These are phyloP conservation scores for Temnothorax unifasciatus DNA, from an alignment of 2,888 invertebrate species.

Conservation along the genomic window DNA sequence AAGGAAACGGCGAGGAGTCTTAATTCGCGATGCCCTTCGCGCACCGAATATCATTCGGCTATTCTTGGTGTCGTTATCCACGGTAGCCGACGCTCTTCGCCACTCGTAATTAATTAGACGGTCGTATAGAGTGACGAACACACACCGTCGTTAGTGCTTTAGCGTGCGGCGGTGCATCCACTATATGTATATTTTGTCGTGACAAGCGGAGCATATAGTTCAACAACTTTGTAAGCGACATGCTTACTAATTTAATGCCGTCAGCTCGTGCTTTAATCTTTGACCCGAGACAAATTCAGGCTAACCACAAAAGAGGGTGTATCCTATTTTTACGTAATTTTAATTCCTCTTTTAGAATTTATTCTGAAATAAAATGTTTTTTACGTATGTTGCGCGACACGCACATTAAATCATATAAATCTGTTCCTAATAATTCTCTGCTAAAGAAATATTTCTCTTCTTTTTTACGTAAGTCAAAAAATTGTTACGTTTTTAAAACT, in stretches of 20 bases:
- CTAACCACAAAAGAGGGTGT: neutral
- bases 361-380: neutral
- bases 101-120: slow-evolving; percentile 51
- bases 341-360: neutral
- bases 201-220: neutral
- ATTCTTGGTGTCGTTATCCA: slow-evolving; percentile 43
- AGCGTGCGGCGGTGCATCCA: neutral
- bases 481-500: neutral
- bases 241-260: slow-evolving; percentile 47
- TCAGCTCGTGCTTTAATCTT: slow-evolving; percentile 16
- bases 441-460: neutral
- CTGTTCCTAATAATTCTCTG: neutral
- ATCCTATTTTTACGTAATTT: neutral
- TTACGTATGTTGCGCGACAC: neutral
- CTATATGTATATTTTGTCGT: slow-evolving; percentile 8
- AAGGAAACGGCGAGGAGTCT: neutral
- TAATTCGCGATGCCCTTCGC: slow-evolving; percentile 13
- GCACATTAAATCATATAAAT: neutral
- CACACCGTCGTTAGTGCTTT: slow-evolving; percentile 19
- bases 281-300: slow-evolving; percentile 10
- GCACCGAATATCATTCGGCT: slow-evolving; percentile 26
- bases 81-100: slow-evolving; percentile 14
- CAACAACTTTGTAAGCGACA: slow-evolving; percentile 33
- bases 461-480: neutral
- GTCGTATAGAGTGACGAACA: slow-evolving; percentile 11